Base-by-base conservation (phyloP, 2,888 invertebrate genomes). In the Drosophila ezoana region DNA sequence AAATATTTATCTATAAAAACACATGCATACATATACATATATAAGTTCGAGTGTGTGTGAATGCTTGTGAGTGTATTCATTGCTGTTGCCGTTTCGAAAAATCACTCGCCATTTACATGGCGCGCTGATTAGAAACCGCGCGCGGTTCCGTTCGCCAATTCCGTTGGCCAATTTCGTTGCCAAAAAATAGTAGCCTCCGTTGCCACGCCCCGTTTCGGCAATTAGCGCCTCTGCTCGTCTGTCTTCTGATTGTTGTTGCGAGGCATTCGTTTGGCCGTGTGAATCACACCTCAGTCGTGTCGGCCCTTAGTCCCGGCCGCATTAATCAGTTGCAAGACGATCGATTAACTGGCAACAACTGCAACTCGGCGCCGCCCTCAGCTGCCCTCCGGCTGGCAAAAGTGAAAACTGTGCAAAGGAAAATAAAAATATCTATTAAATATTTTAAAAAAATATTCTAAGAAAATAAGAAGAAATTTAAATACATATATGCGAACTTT, bases 291-390 rank as follows among this genome's bases (percentile, higher is more conserved):
- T 67, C 38, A 35, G 54, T 8, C 51, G 63, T 58, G 47, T 60
- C 51, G 71, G 78, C 70, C 89, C 79, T 75, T 71, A 67, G 82
- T 28, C 28, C 52, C 63, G 68, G 61, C 60, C 61, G 87, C 79
- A 88, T 89, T 90, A 89, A 91, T 91, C 92, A 92, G 91, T 91
- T 89, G 90, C 90, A 89, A 89, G 89, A 89, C 90, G 90, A 92
- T 91, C 92, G 91, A 92, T 91, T 89, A 86, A 84, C 84, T 87
- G 90, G 89, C 87, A 89, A 89, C 90, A 89, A 90, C 87, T 72
- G 28, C 28, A 28, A 1, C 28, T 28, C 28, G 67, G 48, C 52
- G 67, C 70, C 74, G 65, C 65, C 66, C 65, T 52, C 58, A 23
- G 33, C 58, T 71, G 41, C 60, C 37, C 57, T 37, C 56, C 35